A percentile compares a stretch with the other conserved stretches of the same genome.
Conservation (phyloP, 30 jellyfish, hydroid and myxozoan genomes). For the Mastigias papua region DNA sequence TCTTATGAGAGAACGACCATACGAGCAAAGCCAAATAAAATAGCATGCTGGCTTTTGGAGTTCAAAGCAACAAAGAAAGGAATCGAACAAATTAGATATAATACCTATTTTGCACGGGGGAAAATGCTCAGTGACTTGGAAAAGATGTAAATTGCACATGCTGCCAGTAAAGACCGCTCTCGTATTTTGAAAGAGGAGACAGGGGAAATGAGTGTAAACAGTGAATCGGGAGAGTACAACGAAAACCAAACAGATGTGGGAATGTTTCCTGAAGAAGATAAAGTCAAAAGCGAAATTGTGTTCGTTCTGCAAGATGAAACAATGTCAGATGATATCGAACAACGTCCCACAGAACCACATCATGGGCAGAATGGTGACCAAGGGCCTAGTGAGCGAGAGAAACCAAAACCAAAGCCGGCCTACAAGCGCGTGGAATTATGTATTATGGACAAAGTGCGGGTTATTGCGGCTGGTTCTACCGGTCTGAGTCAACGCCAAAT, state of each 20-base stretch:
- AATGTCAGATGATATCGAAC: neutral
- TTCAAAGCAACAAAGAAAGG: neutral
- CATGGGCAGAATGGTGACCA: neutral
- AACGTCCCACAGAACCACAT: neutral
- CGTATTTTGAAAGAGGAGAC: too few species aligned
- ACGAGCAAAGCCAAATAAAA: neutral
- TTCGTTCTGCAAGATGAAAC: constrained; percentile 7
- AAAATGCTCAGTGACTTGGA: too few species aligned
- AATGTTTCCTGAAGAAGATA: neutral
- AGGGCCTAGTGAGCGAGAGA: constrained; percentile 19
- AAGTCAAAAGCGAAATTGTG: neutral
- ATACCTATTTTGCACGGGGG: too few species aligned
- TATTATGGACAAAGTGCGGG: constrained; percentile 66
- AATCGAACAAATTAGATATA: neutral
- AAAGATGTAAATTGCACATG: too few species aligned
- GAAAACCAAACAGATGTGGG: neutral
- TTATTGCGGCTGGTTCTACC: constrained; percentile 61
- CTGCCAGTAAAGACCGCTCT: too few species aligned
- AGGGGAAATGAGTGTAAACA: neutral
- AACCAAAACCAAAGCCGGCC: neutral
- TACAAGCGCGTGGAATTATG: constrained; percentile 70
- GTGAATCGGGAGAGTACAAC: neutral
- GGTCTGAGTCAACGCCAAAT: constrained; percentile 72
- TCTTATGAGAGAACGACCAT: neutral
- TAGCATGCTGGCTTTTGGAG: neutral